phyloP scores from a whole-genome alignment of 1,140 invertebrate genomes.

The Drosophila pseudoananassae region DNA sequence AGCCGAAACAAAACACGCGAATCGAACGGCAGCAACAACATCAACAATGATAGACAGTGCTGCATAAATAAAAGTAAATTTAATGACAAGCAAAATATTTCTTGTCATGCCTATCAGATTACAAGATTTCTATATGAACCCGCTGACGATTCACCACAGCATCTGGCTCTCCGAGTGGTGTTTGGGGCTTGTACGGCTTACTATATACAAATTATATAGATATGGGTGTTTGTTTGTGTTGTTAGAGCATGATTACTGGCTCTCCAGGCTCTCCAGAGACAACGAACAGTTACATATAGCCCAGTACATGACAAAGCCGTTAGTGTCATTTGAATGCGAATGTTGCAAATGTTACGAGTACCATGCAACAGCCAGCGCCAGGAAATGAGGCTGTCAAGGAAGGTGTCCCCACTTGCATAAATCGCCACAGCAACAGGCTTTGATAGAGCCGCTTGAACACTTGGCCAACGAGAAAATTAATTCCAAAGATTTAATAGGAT shows the following conservation, averaged over 20 bases:
- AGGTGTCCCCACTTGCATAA: slow-evolving; percentile 54
- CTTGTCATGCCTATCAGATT: slow-evolving; percentile 82
- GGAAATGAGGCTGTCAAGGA: slow-evolving; percentile 59
- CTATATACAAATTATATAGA: slow-evolving; percentile 44
- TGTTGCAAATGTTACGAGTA: slow-evolving; percentile 66
- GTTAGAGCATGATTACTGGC: slow-evolving; percentile 81
- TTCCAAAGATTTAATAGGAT: slow-evolving; percentile 11
- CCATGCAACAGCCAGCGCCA: slow-evolving; percentile 42
- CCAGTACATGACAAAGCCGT: slow-evolving; percentile 75
- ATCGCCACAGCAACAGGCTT: slow-evolving; percentile 43
- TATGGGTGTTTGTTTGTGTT: slow-evolving; percentile 53
- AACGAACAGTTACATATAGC: slow-evolving; percentile 58
- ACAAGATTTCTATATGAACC: slow-evolving; percentile 81
- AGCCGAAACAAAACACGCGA: slow-evolving; percentile 78
- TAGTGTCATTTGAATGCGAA: slow-evolving; percentile 79
- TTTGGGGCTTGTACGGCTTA: slow-evolving; percentile 4
- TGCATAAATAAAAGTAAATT: slow-evolving; percentile 83
- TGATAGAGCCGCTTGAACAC: slow-evolving; percentile 53
- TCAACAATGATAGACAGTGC: slow-evolving; percentile 73
- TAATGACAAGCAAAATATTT: slow-evolving; percentile 83
- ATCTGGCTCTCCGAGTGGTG: slow-evolving; percentile 10
- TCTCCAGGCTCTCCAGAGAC: slow-evolving; percentile 47
- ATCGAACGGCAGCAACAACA: slow-evolving; percentile 63
- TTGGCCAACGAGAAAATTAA: slow-evolving; percentile 7
- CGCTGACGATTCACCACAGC: slow-evolving; percentile 64